Conservation (phyloP, 2,113 vertebrate species). For the Austrofundulus limnaeus region DNA sequence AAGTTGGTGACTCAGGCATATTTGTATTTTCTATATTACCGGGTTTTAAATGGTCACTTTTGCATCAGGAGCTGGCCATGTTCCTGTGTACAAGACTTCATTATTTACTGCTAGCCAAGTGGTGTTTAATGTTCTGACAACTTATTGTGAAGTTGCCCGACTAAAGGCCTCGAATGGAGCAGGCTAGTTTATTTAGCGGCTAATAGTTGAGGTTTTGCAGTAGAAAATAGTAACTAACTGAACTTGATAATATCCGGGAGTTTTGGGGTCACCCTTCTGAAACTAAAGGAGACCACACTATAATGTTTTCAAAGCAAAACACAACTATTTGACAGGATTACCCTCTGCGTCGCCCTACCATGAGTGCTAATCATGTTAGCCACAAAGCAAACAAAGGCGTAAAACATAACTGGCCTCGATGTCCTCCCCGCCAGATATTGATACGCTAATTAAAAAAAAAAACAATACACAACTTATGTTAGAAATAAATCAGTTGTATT, state of each 20-base stretch:
- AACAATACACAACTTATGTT: not conserved
- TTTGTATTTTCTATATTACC: too few relatives aligned
- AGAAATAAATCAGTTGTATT: too few relatives aligned
- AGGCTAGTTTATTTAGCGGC: conserved; percentile 15
- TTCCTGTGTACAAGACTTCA: not conserved
- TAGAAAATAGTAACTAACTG: fast-evolving
- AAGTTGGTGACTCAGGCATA: too few relatives aligned
- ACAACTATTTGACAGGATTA: not conserved
- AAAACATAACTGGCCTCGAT: not conserved
- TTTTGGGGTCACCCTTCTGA: fast-evolving
- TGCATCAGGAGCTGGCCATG: not conserved
- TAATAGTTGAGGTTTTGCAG: not conserved
- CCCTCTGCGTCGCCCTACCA: conserved; percentile 5
- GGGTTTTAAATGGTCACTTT: too few relatives aligned
- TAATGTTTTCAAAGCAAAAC: not conserved
- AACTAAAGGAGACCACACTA: fast-evolving
- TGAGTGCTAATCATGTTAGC: conserved; percentile 46
- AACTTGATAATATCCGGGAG: fast-evolving
- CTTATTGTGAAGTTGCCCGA: conserved; percentile 39
- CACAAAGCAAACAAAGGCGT: conserved; percentile 44
- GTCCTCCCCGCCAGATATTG: not conserved
- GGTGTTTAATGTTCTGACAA: conserved; percentile 17
- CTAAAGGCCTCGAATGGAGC: conserved; percentile 40
- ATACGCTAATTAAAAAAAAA: fast-evolving
- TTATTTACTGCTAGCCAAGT: not conserved